Base-by-base conservation (phyloP, 30 jellyfish, hydroid and myxozoan species). In the Pelagia noctiluca region DNA sequence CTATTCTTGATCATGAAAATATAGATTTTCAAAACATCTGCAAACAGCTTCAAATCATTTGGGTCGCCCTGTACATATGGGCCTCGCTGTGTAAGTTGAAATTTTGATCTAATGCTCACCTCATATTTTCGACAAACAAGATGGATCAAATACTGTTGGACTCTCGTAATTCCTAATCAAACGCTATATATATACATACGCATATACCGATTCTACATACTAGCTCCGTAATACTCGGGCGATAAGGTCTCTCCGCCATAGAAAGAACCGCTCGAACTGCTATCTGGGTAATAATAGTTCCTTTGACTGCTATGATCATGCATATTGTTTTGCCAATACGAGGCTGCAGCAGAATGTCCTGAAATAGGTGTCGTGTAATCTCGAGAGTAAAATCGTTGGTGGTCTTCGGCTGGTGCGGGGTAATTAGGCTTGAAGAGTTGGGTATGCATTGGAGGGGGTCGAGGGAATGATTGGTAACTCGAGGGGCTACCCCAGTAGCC, bases 151-250 rank as follows among this genome's bases (percentile, higher is more conserved):
- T n/a, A n/a, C n/a, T n/a, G n/a, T n/a, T n/a, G n/a, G n/a, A n/a
- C n/a, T n/a, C n/a, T n/a, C n/a, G n/a, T n/a, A n/a, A n/a, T n/a
- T n/a, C n/a, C n/a, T n/a, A n/a, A n/a, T n/a, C n/a, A n/a, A n/a
- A n/a, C n/a, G n/a, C n/a, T n/a, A n/a, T n/a, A n/a, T n/a, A n/a
- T n/a, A n/a, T n/a, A n/a, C n/a, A n/a, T n/a, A n/a, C n/a, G n/a
- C n/a, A n/a, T n/a, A n/a, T n/a, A n/a, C n/a, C n/a, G n/a, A n/a
- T 5, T 30, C 37, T 67, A 81, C 85, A 81, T 81, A 67, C 85
- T 81, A 54, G 91, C 85, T 50, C 91, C 91, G 24, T 81, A 81
- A 50, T 81, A 81, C 30, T 81, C 84, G n/a, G 91, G 91, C 35
- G 91, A 81, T 67, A 81, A 53, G 66, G 91, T 81, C 71, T 81